phyloP scores from a whole-genome alignment of 2,797 vertebrate species.

The Coendou prehensilis region DNA sequence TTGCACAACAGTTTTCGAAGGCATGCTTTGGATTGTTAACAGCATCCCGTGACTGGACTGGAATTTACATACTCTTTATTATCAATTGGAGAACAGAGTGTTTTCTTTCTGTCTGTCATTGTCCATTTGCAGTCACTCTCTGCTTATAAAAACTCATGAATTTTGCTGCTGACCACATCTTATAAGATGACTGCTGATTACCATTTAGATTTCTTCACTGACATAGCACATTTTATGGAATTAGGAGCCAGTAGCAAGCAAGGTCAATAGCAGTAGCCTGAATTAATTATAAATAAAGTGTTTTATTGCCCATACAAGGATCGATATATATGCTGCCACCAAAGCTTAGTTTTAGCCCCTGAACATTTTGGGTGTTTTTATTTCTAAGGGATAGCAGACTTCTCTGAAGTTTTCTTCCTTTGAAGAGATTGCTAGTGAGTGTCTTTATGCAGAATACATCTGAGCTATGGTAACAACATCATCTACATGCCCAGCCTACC shows the following conservation, averaged over 20 bases:
- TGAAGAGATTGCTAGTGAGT: constrained; percentile 1
- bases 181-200: constrained; percentile 74
- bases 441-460: constrained; percentile 63
- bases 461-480: constrained; percentile 58
- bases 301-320: constrained; percentile 59
- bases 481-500: constrained; percentile 68
- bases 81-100: background rate
- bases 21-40: background rate
- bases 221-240: background rate
- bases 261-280: constrained; percentile 60
- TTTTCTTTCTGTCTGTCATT: constrained; percentile 23
- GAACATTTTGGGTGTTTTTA: background rate
- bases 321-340: background rate
- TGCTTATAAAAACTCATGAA: constrained; percentile 73
- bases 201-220: constrained; percentile 73
- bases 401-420: constrained; percentile 68
- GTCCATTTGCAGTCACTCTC: constrained; percentile 26
- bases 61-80: background rate
- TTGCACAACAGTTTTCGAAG: background rate
- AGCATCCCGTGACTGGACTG: background rate
- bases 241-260: constrained; percentile 67
- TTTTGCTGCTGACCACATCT: constrained; percentile 67
- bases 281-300: constrained; percentile 80
- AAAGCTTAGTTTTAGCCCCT: constrained; percentile 23
- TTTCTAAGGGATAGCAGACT: constrained; percentile 52